These are phyloP conservation scores for Andricus curvator DNA, from an alignment of 2,888 invertebrate species.

Conservation along the genomic window DNA sequence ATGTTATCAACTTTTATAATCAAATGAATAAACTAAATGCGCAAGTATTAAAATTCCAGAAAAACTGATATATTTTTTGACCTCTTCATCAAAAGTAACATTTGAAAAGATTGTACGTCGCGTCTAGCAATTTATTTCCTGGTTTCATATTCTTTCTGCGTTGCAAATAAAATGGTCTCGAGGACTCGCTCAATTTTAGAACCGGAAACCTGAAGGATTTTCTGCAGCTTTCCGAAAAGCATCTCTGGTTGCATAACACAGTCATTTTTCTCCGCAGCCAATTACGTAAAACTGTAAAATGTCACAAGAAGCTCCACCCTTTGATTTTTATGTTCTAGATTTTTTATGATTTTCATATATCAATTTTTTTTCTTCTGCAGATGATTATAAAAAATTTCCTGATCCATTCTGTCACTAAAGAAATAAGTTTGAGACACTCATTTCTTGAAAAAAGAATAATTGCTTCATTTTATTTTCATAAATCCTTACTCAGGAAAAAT, in stretches of 20 bases:
- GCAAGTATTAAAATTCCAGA: background rate
- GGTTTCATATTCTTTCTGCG: slow-evolving; percentile 26
- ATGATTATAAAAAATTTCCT: no score
- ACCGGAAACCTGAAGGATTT: slow-evolving; percentile 42
- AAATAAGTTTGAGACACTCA: no score
- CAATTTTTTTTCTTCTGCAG: no score
- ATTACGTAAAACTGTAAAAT: slow-evolving; percentile 62
- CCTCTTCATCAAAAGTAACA: background rate
- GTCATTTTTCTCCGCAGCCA: slow-evolving; percentile 62
- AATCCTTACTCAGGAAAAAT: no score
- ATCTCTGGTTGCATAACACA: slow-evolving; percentile 53
- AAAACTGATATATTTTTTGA: background rate
- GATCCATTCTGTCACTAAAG: no score
- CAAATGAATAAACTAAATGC: no score
- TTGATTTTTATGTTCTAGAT: background rate
- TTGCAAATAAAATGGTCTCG: background rate
- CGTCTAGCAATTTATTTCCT: slow-evolving; percentile 17
- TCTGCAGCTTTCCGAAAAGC: background rate
- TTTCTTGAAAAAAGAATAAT: no score
- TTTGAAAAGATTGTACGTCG: slow-evolving; percentile 16
- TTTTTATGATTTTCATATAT: no score
- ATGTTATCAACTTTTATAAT: no score
- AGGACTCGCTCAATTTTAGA: background rate
- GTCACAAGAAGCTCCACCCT: background rate
- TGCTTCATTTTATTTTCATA: no score